These are phyloP conservation scores for Simalia tracyae DNA, from an alignment of 2,797 vertebrate genomes.

Conservation along the genomic window DNA sequence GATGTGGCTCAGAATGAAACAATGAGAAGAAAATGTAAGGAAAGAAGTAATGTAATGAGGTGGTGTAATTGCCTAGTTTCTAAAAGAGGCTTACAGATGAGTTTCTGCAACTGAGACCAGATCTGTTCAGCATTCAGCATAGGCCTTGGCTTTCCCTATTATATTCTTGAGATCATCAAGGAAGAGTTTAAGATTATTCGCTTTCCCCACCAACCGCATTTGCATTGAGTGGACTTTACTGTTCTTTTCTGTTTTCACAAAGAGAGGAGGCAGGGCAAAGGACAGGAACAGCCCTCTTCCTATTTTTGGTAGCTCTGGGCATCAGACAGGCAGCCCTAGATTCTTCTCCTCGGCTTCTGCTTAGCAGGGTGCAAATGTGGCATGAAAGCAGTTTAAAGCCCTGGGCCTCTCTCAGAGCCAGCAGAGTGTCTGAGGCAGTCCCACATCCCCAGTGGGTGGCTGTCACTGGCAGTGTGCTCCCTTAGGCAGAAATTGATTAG, in stretches of 20 bases:
- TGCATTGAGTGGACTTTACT: neutral
- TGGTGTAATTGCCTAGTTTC: constrained; percentile 57
- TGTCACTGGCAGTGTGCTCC: constrained; percentile 44
- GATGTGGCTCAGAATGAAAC: neutral
- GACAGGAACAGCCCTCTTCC: constrained; percentile 26
- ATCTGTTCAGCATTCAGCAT: constrained; percentile 57
- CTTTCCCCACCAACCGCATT: constrained; percentile 9
- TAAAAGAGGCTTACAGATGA: constrained; percentile 67
- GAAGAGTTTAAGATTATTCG: constrained; percentile 19
- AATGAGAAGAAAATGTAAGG: neutral
- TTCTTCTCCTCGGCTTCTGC: constrained; percentile 18
- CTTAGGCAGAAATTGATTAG: constrained; percentile 62
- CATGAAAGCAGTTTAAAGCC: constrained; percentile 56
- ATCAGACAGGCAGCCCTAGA: constrained; percentile 26
- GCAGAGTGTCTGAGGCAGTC: constrained; percentile 48
- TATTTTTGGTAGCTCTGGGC: constrained; percentile 2
- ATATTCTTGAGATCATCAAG: constrained; percentile 43
- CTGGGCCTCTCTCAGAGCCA: constrained; percentile 38
- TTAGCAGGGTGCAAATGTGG: constrained; percentile 58
- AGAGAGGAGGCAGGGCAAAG: neutral
- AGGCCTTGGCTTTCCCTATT: constrained; percentile 54
- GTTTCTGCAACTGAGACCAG: constrained; percentile 60
- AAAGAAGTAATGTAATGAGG: constrained; percentile 38
- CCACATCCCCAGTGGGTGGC: constrained; percentile 57
- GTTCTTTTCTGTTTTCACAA: neutral